Percentiles rank a stretch among this genome's conserved stretches.
Evolutionary conservation across 1,140 invertebrate genomes (phyloP).

Genomic region (Trinorchestia longiramus): DNA sequence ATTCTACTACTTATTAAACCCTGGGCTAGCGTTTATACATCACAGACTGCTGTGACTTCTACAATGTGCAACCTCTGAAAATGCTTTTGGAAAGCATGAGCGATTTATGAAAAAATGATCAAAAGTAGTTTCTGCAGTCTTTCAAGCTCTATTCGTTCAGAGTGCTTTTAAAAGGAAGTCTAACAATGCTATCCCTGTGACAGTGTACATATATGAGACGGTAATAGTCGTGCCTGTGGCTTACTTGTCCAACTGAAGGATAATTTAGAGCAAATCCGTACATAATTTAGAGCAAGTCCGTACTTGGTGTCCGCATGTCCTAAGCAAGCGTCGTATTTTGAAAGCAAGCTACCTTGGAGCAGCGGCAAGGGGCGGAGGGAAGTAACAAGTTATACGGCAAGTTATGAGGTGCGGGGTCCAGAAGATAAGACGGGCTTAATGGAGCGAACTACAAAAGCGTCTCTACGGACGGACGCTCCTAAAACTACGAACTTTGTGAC

Average conservation of each 20-base stretch:
- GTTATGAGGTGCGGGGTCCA: constrained; percentile 34
- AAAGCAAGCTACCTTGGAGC: not conserved
- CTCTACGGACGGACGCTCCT: not conserved
- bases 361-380: not conserved
- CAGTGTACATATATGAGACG: not conserved
- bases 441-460: constrained; percentile 26
- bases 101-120: not conserved
- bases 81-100: not conserved
- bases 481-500: constrained; percentile 17
- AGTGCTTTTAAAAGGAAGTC: not conserved
- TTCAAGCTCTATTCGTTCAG: not conserved
- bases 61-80: not conserved
- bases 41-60: not conserved
- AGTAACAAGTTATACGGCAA: not conserved
- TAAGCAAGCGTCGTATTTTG: not conserved
- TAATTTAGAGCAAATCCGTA: not conserved
- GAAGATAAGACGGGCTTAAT: constrained; percentile 35
- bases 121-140: not conserved
- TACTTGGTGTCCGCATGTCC: not conserved
- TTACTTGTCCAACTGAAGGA: not conserved
- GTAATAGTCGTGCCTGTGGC: not conserved
- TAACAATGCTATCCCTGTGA: not conserved
- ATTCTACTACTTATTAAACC: not conserved
- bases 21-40: not conserved
- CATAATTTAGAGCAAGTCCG: not conserved